Base-by-base conservation (phyloP, 2,888 invertebrate genomes). In the Euproctis similis region DNA sequence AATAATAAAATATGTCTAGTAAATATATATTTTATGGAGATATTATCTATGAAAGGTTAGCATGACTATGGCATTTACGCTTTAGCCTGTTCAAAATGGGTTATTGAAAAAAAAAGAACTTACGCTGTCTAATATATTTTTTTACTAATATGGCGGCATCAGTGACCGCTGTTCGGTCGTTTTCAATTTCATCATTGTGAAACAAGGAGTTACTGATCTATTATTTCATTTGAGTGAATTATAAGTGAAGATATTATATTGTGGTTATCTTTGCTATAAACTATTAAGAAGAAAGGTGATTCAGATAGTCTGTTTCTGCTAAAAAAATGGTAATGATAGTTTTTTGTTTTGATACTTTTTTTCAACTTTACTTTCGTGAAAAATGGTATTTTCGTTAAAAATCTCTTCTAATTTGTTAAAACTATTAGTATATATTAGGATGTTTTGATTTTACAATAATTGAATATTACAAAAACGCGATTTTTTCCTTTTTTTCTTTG, bases 281-380 rank as follows among this genome's bases (percentile, higher is more conserved):
- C 46, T 32, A 30, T 37, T 22, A 25, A 35, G 34, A 19, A 34
- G 35, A 28, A 24, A 24, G 47, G 52, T 46, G 42, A 34, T 44
- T 34, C 30, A 40, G 46, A 47, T 49, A 53, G 33, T 42, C 44
- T 43, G 46, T 53, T 58, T 63, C 58, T 46, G 51, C 52, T 43
- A 47, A 63, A 81, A 85, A 84, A 84, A 85, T 85, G 85, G 85
- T 85, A 84, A 82, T 75, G 80, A 81, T 77, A 78, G 80, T 85
- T 85, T 84, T 86, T 86, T 86, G 85, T 85, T 85, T 85, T 85
- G 85, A 81, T 84, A 85, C 82, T 81, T 85, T 80, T 85, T 85
- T 75, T 75, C 67, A 58, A 78, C 70, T 76, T 73, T 63, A 68
- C 71, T 65, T 70, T 59, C 56, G 59, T 59, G 55, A 59, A 61